These are phyloP conservation scores for Macropus fuliginosus DNA, from an alignment of 2,797 vertebrate genomes.

Conservation along the genomic window DNA sequence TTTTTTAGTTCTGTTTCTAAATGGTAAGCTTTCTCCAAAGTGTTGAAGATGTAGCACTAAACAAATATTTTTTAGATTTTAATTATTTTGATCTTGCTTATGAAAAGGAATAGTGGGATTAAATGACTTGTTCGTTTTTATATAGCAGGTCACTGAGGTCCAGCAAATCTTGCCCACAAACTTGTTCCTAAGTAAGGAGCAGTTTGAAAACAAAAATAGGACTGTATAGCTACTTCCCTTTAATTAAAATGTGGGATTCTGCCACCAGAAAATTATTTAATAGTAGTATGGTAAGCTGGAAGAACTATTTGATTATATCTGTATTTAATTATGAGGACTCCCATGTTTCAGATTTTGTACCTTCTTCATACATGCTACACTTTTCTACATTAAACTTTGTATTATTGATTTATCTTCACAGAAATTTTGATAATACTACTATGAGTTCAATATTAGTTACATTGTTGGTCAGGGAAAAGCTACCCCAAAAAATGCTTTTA, in stretches of 20 bases:
- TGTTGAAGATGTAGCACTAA: neutral
- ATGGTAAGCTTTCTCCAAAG: slow-evolving; percentile 33
- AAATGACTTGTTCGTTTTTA: slow-evolving; percentile 5
- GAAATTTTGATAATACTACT: neutral
- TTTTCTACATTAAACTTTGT: slow-evolving; percentile 11
- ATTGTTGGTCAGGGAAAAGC: neutral
- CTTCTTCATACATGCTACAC: slow-evolving; percentile 2
- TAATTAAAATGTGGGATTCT: slow-evolving; percentile 15
- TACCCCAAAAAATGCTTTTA: slow-evolving; percentile 15
- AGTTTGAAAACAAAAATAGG: slow-evolving; percentile 8
- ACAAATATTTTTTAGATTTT: slow-evolving; percentile 37
- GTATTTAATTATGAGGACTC: neutral
- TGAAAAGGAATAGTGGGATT: slow-evolving; percentile 20
- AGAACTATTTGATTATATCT: slow-evolving; percentile 16
- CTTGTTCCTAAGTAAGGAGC: slow-evolving; percentile 10
- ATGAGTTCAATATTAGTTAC: slow-evolving; percentile 11
- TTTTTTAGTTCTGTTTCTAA: neutral
- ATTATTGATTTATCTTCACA: neutral
- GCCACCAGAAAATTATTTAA: neutral
- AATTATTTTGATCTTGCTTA: slow-evolving; percentile 48
- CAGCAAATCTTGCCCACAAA: neutral
- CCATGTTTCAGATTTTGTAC: neutral
- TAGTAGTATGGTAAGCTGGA: neutral
- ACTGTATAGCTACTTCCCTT: slow-evolving; percentile 10
- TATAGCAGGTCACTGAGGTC: neutral